These are phyloP conservation scores for Catagonus wagneri DNA, from an alignment of 2,113 vertebrate species.

Conservation along the genomic window DNA sequence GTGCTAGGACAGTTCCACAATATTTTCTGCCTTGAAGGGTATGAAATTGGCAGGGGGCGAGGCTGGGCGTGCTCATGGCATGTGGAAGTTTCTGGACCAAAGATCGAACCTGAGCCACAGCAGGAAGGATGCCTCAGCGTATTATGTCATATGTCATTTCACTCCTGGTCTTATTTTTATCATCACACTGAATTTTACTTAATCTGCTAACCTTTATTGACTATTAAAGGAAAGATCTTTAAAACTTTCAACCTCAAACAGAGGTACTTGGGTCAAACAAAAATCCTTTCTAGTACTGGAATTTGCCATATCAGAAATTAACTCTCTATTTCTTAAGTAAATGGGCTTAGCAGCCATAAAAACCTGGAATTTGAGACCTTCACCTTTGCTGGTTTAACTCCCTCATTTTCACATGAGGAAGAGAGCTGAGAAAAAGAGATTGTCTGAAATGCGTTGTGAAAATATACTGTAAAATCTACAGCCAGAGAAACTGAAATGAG, in stretches of 20 bases:
- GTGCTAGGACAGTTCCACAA: background rate
- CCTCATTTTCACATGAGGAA: background rate
- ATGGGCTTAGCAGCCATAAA: background rate
- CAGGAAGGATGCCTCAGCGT: background rate
- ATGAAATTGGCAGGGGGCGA: background rate
- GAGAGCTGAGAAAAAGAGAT: background rate
- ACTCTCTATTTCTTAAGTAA: background rate
- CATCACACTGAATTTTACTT: slow-evolving; percentile 22
- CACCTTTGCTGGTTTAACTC: background rate
- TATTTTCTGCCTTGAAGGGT: background rate
- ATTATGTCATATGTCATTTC: background rate
- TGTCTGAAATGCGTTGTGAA: background rate
- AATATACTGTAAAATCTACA: background rate
- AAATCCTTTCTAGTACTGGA: background rate
- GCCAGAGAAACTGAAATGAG: background rate
- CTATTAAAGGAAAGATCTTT: background rate
- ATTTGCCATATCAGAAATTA: background rate
- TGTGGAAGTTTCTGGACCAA: too few relatives aligned
- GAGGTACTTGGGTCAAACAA: background rate
- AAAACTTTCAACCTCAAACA: background rate
- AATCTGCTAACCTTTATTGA: background rate
- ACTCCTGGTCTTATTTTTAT: background rate
- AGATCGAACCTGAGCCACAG: too few relatives aligned
- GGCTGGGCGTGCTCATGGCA: too few relatives aligned
- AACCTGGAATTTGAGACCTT: background rate